phyloP scores from a whole-genome alignment of 2,113 vertebrate genomes.

The Sylvietta virens region DNA sequence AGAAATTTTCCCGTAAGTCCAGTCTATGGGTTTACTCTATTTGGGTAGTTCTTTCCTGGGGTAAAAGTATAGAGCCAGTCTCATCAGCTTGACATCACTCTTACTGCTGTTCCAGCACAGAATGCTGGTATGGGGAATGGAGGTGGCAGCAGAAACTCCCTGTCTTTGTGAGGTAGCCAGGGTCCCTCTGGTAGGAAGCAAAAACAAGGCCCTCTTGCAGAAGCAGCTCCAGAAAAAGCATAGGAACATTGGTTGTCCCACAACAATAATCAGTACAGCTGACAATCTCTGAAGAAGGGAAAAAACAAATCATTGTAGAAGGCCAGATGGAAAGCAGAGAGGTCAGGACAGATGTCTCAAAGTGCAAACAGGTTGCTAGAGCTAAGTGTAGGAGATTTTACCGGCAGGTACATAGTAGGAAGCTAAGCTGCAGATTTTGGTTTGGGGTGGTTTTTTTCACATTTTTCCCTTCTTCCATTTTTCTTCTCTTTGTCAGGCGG shows the following conservation, averaged over 20 bases:
- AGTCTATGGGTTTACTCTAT: background rate
- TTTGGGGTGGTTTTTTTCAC: background rate
- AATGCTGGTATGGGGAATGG: background rate
- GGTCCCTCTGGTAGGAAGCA: background rate
- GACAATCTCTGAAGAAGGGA: background rate
- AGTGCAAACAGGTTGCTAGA: background rate
- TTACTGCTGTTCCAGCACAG: background rate
- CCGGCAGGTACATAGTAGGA: background rate
- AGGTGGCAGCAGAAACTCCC: background rate
- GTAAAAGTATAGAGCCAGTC: background rate
- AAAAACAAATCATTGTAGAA: background rate
- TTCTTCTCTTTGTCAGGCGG: constrained; percentile 79
- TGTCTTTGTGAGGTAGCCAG: background rate
- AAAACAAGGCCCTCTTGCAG: background rate
- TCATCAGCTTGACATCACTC: background rate
- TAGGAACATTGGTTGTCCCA: background rate
- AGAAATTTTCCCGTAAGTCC: background rate
- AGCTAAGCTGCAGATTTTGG: background rate
- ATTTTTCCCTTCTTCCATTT: background rate
- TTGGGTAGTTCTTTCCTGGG: background rate
- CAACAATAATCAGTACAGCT: background rate
- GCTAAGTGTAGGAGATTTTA: background rate
- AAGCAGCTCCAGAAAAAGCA: background rate
- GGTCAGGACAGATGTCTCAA: background rate
- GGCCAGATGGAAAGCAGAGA: background rate